These are phyloP conservation scores for Proteles cristata DNA, from an alignment of 2,113 vertebrate species.

Conservation along the genomic window DNA sequence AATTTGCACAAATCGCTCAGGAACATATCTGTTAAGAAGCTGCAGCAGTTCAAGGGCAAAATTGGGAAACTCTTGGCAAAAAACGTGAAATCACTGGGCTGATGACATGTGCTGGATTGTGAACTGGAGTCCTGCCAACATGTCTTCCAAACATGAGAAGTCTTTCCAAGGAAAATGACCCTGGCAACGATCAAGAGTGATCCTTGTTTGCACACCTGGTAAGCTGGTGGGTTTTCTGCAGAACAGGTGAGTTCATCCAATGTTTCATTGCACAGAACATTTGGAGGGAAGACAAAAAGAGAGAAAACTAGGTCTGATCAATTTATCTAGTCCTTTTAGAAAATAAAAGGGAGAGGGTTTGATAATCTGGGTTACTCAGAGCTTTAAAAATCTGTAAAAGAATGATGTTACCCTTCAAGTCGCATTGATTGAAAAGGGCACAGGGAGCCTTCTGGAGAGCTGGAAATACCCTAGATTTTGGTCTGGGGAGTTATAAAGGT, in stretches of 20 bases:
- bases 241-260: neutral
- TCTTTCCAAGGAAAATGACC: neutral
- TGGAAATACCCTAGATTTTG: neutral
- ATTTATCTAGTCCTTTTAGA: slow-evolving; percentile 10
- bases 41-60: slow-evolving; percentile 26
- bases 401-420: neutral
- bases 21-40: slow-evolving; percentile 9
- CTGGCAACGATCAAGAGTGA: neutral
- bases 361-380: neutral
- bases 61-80: neutral
- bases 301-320: neutral
- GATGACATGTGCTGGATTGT: neutral
- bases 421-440: neutral
- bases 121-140: neutral
- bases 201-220: slow-evolving; percentile 10
- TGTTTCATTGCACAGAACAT: slow-evolving; percentile 39
- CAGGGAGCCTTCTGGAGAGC: neutral
- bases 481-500: neutral
- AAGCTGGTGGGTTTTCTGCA: neutral
- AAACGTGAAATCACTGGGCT: neutral
- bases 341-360: slow-evolving; percentile 6
- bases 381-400: neutral
- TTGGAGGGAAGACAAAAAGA: neutral
- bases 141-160: neutral
- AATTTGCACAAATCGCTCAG: slow-evolving; percentile 22